Base-by-base conservation (phyloP, 23 tunicate species). In the Botrylloides violaceus region DNA sequence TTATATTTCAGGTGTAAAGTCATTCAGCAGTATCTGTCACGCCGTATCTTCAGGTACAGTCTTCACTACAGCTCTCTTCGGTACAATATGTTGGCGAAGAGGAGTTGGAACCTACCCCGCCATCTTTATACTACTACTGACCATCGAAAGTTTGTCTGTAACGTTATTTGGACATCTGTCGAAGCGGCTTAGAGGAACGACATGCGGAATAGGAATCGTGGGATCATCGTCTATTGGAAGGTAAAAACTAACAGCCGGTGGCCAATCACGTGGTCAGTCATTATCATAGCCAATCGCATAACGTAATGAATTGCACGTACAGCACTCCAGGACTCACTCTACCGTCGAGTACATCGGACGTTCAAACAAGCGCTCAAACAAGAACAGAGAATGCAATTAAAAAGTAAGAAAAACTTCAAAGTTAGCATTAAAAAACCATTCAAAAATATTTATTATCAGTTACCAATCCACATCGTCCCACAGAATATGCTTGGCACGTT, bases 1-100 rank as follows among this genome's bases (percentile, higher is more conserved):
- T n/a, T n/a, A n/a, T n/a, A n/a, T n/a, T n/a, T n/a, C 36, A 63
- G 70, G 70, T 31, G 4, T 63, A 4, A 63, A 31, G 70, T 28
- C 33, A 25, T 33, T 63, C 20, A 27, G 70, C 33, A 34, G 36
- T 19, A 63, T 33, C 33, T 63, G 70, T 31, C 70, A 63, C 35
- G 70, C 34, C 36, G 70, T 63, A 3, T 27, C 70, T 3, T 63
- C 70, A 29, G 70, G 70, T 6, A 25, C 35, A 19, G 36, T 31
- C 4, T 63, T 63, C 9, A 6, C 35, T 3, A 63, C 70, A 19
- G 70, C 35, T 3, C 32, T 63, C 20, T 28, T 63, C 3, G 70
- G 70, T 19, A 31, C 36, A 31, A 4, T 63, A 27, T 63, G 70
- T 63, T 63, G 70, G 70, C 32, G 70, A 63, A 63, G 70, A 63